Base-by-base conservation (phyloP, 2,113 vertebrate species). In the Tonatia bakeri region DNA sequence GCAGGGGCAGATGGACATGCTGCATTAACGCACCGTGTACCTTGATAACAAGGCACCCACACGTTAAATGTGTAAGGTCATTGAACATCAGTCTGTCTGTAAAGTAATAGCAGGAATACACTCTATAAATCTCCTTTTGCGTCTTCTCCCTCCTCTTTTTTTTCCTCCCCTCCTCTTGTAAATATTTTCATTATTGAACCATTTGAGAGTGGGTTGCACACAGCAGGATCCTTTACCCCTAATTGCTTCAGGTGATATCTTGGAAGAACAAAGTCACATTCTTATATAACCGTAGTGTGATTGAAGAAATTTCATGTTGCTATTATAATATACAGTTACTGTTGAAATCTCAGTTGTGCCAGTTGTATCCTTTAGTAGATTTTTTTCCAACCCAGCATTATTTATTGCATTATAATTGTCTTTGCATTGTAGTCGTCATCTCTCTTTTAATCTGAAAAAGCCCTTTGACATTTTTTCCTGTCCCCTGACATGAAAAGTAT, bases 281-380 rank as follows among this genome's bases (percentile, higher is more conserved):
- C 56, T 88, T 86, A 70, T 4, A 24, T 93, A 87, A 72, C 17
- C 5, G 31, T 13, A 47, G 28, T 92, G 12, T 84, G 64, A 33
- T 80, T 89, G 26, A 70, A 80, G 40, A 87, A 69, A 52, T 91
- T 96, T 64, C 82, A 69, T 86, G 50, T 61, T 81, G 86, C 70
- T 81, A 28, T 16, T 85, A 5, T 59, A 82, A 17, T 69, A 59
- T 8, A 40, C 22, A 79, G 40, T 76, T 93, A 28, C 82, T 56
- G 43, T 67, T 77, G 59, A 88, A 59, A 59, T 88, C 56, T 72
- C 72, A 54, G 1, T 52, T 94, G 31, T 73, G 36, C 69, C 40
- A 64, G 1, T 73, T 61, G n/a, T 70, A n/a, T 43, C 64, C 43
- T 90, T 94, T 65, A 87, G 69, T 50, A 24, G 12, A 65, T 80